A percentile compares a stretch with the other conserved stretches of the same genome.
Conservation (phyloP, 1,140 invertebrate species). For the Tachypleus tridentatus region DNA sequence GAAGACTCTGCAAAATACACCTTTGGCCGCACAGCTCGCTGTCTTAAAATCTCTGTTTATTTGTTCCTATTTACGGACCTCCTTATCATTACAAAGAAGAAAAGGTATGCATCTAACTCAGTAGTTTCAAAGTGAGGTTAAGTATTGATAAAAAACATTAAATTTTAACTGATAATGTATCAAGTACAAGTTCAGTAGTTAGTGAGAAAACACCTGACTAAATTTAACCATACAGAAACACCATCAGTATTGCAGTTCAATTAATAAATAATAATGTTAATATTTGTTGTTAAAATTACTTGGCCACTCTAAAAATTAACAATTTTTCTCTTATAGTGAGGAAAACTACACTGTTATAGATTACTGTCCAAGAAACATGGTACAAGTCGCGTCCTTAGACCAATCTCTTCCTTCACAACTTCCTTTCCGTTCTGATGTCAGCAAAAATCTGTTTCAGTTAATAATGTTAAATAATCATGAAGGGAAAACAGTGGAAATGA, state of each 20-base stretch:
- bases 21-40: conserved; percentile 57
- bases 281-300: too few relatives aligned
- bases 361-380: conserved; percentile 62
- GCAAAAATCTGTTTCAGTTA: conserved; percentile 56
- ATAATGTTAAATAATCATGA: conserved; percentile 72
- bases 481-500: conserved; percentile 60
- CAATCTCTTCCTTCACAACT: conserved; percentile 31
- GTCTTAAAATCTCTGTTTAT: conserved; percentile 51
- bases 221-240: too few relatives aligned
- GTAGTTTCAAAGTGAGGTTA: too few relatives aligned
- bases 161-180: too few relatives aligned
- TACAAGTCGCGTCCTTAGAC: conserved; percentile 48
- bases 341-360: conserved; percentile 64
- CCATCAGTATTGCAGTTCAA: too few relatives aligned
- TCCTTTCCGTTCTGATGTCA: conserved; percentile 20
- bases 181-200: too few relatives aligned
- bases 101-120: conserved; percentile 31
- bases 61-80: conserved; percentile 87
- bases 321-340: conserved; percentile 43
- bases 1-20: conserved; percentile 45
- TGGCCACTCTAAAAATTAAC: too few relatives aligned
- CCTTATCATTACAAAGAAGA: conserved; percentile 75
- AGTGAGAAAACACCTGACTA: too few relatives aligned
- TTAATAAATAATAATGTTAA: too few relatives aligned
- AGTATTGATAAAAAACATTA: too few relatives aligned